Percentiles rank a stretch among this genome's conserved stretches.
phyloP scores from a whole-genome alignment of 2,797 vertebrate genomes.

The Amblyopsis hoosieri region DNA sequence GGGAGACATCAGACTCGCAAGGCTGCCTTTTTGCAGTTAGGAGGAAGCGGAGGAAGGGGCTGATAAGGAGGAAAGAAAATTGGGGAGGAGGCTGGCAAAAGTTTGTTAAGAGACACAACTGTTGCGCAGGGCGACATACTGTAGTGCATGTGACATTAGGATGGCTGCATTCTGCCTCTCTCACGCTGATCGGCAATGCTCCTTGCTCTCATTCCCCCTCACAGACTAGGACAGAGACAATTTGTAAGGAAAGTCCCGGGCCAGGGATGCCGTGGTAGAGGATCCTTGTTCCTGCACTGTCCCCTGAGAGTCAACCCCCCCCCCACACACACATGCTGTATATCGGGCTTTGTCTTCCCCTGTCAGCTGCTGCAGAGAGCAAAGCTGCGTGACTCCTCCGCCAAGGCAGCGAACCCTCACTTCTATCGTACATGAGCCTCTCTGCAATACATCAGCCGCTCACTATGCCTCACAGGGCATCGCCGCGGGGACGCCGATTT shows the following conservation, averaged over 20 bases:
- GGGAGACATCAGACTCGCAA: too few species aligned
- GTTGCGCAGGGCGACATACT: not conserved
- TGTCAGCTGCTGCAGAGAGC: conserved; percentile 72
- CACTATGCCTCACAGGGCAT: conserved; percentile 70
- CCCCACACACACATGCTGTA: conserved; percentile 30
- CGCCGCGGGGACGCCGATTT: conserved; percentile 68
- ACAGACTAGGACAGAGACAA: conserved; percentile 82
- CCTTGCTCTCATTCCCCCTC: conserved; percentile 30
- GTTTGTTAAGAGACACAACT: too few species aligned
- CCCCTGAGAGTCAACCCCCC: conserved; percentile 62
- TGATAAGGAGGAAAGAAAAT: too few species aligned
- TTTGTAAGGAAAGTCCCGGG: conserved; percentile 76
- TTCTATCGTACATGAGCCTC: conserved; percentile 68
- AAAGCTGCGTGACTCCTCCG: conserved; percentile 41
- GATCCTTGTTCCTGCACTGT: conserved; percentile 69
- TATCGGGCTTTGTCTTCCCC: conserved; percentile 77
- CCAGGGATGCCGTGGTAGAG: conserved; percentile 66
- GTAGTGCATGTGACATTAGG: not conserved
- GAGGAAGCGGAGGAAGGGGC: too few species aligned
- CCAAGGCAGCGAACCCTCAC: conserved; percentile 65
- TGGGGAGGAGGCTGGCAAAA: too few species aligned
- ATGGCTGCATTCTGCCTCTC: not conserved
- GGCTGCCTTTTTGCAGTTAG: too few species aligned
- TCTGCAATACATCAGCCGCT: conserved; percentile 78
- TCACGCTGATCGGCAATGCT: conserved; percentile 11